These are phyloP conservation scores for Hyles vespertilio DNA, from an alignment of 1,140 invertebrate species.

Conservation along the genomic window DNA sequence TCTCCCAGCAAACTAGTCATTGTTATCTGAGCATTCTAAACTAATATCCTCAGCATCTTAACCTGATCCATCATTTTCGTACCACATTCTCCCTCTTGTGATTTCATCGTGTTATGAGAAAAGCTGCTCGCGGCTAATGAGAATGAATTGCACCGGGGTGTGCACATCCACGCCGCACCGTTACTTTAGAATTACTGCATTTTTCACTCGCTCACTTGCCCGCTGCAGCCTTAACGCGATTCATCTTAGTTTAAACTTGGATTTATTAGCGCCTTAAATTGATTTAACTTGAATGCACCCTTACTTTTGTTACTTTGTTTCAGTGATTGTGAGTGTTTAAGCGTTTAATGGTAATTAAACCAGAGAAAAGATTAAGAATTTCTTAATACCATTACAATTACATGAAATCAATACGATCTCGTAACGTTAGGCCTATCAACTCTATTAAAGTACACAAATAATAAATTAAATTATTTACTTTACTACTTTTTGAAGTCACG, in stretches of 20 bases:
- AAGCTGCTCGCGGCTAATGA: conserved; percentile 43
- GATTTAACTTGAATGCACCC: conserved; percentile 1
- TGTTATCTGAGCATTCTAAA: too few relatives aligned
- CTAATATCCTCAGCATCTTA: background rate
- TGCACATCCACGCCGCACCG: conserved; percentile 25
- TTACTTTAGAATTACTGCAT: conserved; percentile 54
- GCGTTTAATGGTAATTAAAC: too few relatives aligned
- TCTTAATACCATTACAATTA: too few relatives aligned
- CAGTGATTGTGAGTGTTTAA: too few relatives aligned
- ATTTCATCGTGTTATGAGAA: conserved; percentile 44
- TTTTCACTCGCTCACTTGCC: conserved; percentile 40
- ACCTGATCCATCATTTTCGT: conserved; percentile 3
- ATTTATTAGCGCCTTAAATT: conserved; percentile 10
- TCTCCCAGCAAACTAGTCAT: too few relatives aligned
- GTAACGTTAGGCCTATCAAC: too few relatives aligned
- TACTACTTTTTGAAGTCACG: too few relatives aligned
- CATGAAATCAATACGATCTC: too few relatives aligned
- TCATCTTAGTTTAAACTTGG: conserved; percentile 38
- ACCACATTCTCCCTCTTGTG: conserved; percentile 20
- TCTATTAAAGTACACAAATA: background rate
- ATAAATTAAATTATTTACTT: background rate
- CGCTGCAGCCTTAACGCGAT: conserved; percentile 29
- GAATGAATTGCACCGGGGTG: conserved; percentile 48
- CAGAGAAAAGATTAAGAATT: too few relatives aligned
- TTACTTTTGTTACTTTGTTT: too few relatives aligned